Percentiles rank a stretch among this genome's conserved stretches.
Evolutionary conservation across 2,797 vertebrate genomes (phyloP).

Genomic region (Myripristis murdjan): DNA sequence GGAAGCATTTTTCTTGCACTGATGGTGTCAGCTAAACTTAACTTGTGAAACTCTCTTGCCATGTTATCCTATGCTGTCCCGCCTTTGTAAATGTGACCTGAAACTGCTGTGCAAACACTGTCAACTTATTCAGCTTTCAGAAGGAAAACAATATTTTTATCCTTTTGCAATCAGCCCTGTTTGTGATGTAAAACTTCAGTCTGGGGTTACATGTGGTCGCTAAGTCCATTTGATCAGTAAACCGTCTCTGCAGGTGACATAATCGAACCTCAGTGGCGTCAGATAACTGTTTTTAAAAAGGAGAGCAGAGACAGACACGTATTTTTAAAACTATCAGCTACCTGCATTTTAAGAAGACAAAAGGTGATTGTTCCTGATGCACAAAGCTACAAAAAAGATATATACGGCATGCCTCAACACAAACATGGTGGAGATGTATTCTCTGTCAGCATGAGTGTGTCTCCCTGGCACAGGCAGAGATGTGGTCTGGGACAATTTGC

Average conservation of each 20-base stretch:
- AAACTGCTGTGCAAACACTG: slow-evolving; percentile 15
- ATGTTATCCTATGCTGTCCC: slow-evolving; percentile 24
- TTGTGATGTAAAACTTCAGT: slow-evolving; percentile 52
- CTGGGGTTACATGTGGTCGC: slow-evolving; percentile 51
- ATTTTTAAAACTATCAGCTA: slow-evolving; percentile 47
- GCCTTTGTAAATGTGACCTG: slow-evolving; percentile 46
- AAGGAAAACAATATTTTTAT: slow-evolving; percentile 26
- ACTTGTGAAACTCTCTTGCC: slow-evolving; percentile 29
- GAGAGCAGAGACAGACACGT: slow-evolving; percentile 11
- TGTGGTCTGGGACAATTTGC: slow-evolving; percentile 37
- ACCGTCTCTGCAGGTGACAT: slow-evolving; percentile 27
- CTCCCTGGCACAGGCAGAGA: neutral
- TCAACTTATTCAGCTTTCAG: slow-evolving; percentile 26
- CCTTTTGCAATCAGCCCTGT: slow-evolving; percentile 52
- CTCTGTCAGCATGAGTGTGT: neutral
- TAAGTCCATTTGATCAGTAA: slow-evolving; percentile 51
- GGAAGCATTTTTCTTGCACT: slow-evolving; percentile 39
- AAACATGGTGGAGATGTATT: slow-evolving; percentile 20
- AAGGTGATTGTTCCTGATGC: slow-evolving; percentile 29
- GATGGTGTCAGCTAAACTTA: slow-evolving; percentile 30
- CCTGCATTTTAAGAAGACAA: slow-evolving; percentile 18
- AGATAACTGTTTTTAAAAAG: slow-evolving; percentile 32
- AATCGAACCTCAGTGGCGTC: slow-evolving; percentile 41
- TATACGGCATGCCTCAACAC: slow-evolving; percentile 12
- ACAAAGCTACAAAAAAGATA: slow-evolving; percentile 23